Evolutionary conservation across 2,888 invertebrate genomes (phyloP).

Genomic region (Molorchus minor): DNA sequence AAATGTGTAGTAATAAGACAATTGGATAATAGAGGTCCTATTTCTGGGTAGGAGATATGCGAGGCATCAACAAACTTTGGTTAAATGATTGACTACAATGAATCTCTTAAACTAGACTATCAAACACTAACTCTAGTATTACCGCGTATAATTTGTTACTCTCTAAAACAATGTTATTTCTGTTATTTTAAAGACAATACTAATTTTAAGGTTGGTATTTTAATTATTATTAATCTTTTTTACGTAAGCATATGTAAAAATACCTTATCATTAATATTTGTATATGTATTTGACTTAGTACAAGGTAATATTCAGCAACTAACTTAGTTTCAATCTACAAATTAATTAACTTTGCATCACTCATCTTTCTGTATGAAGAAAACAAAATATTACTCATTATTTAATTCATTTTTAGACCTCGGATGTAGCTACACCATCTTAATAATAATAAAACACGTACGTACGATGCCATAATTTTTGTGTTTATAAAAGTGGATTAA

Average conservation of each 20-base stretch:
- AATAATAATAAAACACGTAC: neutral
- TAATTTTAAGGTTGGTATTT: slow-evolving; percentile 18
- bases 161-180: slow-evolving; percentile 12
- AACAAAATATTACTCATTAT: neutral
- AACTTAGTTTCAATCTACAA: too few relatives aligned
- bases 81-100: slow-evolving; percentile 45
- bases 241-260: slow-evolving; percentile 16
- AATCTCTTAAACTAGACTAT: slow-evolving; percentile 42
- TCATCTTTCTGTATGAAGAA: too few relatives aligned
- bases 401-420: neutral
- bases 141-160: slow-evolving; percentile 8
- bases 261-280: slow-evolving; percentile 26
- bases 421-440: neutral
- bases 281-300: slow-evolving; percentile 10
- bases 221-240: slow-evolving; percentile 7
- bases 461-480: neutral
- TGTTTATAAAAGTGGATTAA: too few relatives aligned
- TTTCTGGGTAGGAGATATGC: slow-evolving; percentile 28
- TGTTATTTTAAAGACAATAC: slow-evolving; percentile 7
- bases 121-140: slow-evolving; percentile 10
- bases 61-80: slow-evolving; percentile 25
- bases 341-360: too few relatives aligned
- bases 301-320: neutral
- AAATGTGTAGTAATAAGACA: slow-evolving; percentile 21
- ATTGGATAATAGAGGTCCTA: slow-evolving; percentile 40